These are phyloP conservation scores for Ptiloglossa arizonensis DNA, from an alignment of 1,140 invertebrate genomes.

Conservation along the genomic window DNA sequence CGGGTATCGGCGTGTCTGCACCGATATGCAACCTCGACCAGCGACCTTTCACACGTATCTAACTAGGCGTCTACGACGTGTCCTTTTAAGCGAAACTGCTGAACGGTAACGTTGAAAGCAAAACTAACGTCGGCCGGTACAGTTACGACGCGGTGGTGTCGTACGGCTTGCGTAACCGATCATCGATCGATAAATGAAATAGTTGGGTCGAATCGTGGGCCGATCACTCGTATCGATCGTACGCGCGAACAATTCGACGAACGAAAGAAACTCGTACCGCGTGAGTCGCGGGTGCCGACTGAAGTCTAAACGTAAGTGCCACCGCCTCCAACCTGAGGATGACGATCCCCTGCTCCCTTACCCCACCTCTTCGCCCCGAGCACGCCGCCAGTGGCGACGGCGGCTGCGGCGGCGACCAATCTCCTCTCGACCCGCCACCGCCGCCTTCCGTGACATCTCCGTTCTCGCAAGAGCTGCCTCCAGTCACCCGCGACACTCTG, in stretches of 20 bases:
- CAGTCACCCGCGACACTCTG: constrained; percentile 48
- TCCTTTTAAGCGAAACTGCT: background rate
- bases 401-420: constrained; percentile 38
- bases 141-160: background rate
- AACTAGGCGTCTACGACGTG: background rate
- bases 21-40: constrained; percentile 18
- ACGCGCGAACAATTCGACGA: constrained; percentile 3
- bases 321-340: constrained; percentile 78
- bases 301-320: constrained; percentile 77
- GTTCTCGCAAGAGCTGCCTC: constrained; percentile 51
- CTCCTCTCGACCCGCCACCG: constrained; percentile 25
- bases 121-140: constrained; percentile 1
- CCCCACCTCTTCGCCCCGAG: constrained; percentile 40
- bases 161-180: background rate
- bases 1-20: background rate
- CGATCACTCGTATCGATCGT: constrained; percentile 12
- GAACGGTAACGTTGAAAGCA: background rate
- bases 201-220: background rate
- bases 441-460: constrained; percentile 56
- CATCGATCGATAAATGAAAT: background rate
- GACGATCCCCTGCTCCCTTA: constrained; percentile 65
- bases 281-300: constrained; percentile 77
- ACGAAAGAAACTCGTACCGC: constrained; percentile 52
- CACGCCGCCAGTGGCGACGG: constrained; percentile 58
- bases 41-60: constrained; percentile 27